These are phyloP conservation scores for Drosophila atroscutellata DNA, from an alignment of 2,888 invertebrate species.

Conservation along the genomic window DNA sequence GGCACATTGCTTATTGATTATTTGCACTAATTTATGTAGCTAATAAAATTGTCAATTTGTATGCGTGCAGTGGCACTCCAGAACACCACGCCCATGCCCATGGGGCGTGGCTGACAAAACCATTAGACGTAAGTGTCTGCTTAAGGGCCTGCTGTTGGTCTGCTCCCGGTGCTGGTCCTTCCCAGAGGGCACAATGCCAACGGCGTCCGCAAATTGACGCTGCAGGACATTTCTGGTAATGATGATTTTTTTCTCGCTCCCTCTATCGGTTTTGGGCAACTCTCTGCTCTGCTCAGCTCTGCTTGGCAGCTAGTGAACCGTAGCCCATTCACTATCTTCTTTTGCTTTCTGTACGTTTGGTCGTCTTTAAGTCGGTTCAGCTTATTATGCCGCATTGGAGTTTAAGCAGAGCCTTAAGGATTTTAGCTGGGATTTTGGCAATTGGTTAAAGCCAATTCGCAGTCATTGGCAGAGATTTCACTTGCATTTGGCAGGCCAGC, in stretches of 20 bases:
- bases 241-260: constrained; percentile 44
- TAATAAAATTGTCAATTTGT: constrained; percentile 81
- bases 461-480: constrained; percentile 36
- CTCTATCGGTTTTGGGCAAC: neutral
- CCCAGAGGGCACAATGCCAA: constrained; percentile 75
- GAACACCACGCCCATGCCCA: neutral
- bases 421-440: constrained; percentile 35
- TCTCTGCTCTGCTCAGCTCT: constrained; percentile 4
- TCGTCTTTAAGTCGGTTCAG: constrained; percentile 39
- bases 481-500: neutral
- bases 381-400: constrained; percentile 65
- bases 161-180: neutral
- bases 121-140: constrained; percentile 77
- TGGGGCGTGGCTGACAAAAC: constrained; percentile 61
- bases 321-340: constrained; percentile 30
- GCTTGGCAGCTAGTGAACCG: constrained; percentile 32
- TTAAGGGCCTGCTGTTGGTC: constrained; percentile 44
- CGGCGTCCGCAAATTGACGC: constrained; percentile 75
- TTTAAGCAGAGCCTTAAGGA: constrained; percentile 55
- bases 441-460: constrained; percentile 47
- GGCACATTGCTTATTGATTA: constrained; percentile 80
- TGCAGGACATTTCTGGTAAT: constrained; percentile 76
- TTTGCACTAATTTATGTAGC: constrained; percentile 79
- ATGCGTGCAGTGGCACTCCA: constrained; percentile 59
- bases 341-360: constrained; percentile 18